Conservation (phyloP, 2,113 vertebrate genomes). For the Myxocyprinus asiaticus region DNA sequence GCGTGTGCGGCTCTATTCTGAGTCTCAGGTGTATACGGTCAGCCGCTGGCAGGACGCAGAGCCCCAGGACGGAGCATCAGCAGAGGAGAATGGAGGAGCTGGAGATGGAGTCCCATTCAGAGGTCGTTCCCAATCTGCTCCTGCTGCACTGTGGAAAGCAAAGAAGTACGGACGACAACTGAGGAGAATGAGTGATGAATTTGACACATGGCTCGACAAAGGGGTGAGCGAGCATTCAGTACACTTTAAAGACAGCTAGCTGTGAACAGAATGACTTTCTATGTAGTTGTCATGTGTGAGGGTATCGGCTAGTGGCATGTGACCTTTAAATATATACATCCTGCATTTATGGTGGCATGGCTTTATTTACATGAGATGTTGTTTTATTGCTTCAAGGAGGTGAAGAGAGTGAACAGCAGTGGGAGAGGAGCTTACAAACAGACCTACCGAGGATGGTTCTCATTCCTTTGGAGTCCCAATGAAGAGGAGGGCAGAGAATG, state of each 20-base stretch:
- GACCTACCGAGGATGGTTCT: conserved; percentile 57
- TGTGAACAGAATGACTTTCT: background rate
- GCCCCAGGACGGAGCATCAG: conserved; percentile 39
- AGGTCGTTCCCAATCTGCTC: conserved; percentile 75
- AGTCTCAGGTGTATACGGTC: conserved; percentile 61
- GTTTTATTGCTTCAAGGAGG: conserved; percentile 35
- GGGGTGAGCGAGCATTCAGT: conserved; percentile 47
- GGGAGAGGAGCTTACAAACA: conserved; percentile 41
- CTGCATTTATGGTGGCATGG: too few species aligned
- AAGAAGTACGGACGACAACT: conserved; percentile 77
- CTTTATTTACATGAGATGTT: too few species aligned
- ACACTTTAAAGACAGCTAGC: background rate
- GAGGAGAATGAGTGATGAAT: conserved; percentile 82
- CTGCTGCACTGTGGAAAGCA: conserved; percentile 76
- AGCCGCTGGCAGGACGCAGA: conserved; percentile 55
- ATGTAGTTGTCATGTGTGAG: too few species aligned
- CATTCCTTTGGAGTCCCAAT: conserved; percentile 58
- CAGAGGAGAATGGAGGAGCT: conserved; percentile 57
- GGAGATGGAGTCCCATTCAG: conserved; percentile 68
- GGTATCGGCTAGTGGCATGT: too few species aligned
- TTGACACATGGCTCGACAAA: conserved; percentile 72
- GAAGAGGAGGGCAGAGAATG: conserved; percentile 57
- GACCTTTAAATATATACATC: too few species aligned
- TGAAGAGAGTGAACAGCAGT: conserved; percentile 47
- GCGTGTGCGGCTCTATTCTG: conserved; percentile 58